Evolutionary conservation across 2,113 vertebrate genomes (phyloP).

Genomic region (Cyprinodon variegatus): DNA sequence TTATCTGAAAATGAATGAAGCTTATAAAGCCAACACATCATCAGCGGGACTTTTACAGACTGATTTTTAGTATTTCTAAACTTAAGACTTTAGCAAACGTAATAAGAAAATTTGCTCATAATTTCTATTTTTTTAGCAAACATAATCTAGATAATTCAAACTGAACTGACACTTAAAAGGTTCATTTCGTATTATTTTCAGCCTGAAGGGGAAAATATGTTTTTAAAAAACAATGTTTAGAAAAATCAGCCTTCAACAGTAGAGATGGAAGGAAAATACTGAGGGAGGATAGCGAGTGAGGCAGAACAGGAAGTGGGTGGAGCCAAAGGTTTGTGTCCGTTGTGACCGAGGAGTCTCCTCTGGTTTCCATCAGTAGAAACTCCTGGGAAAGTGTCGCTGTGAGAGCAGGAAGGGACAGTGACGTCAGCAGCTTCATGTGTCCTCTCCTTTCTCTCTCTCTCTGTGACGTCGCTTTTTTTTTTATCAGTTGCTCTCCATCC

Average conservation of each 20-base stretch:
- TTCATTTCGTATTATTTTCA: too few relatives aligned
- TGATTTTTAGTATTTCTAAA: background rate
- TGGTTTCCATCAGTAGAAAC: constrained; percentile 2
- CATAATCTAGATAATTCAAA: background rate
- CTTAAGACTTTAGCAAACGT: background rate
- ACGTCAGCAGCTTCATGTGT: constrained; percentile 21
- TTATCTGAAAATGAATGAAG: too few relatives aligned
- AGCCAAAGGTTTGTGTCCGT: constrained; percentile 1
- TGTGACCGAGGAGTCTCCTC: background rate
- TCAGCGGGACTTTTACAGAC: background rate
- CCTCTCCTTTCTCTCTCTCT: background rate
- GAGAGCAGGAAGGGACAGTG: constrained; percentile 31
- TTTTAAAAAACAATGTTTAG: background rate
- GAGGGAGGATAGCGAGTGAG: background rate
- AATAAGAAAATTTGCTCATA: background rate
- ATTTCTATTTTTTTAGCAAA: background rate
- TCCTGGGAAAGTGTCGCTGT: constrained; percentile 4
- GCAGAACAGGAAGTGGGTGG: background rate
- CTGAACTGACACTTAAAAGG: background rate
- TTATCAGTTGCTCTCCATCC: constrained; percentile 15
- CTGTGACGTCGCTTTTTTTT: constrained; percentile 27
- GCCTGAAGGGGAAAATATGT: background rate
- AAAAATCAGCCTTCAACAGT: background rate
- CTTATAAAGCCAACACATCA: too few relatives aligned
- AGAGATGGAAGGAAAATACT: background rate